phyloP scores from a whole-genome alignment of 2,797 vertebrate species.

The Poecile montanus region DNA sequence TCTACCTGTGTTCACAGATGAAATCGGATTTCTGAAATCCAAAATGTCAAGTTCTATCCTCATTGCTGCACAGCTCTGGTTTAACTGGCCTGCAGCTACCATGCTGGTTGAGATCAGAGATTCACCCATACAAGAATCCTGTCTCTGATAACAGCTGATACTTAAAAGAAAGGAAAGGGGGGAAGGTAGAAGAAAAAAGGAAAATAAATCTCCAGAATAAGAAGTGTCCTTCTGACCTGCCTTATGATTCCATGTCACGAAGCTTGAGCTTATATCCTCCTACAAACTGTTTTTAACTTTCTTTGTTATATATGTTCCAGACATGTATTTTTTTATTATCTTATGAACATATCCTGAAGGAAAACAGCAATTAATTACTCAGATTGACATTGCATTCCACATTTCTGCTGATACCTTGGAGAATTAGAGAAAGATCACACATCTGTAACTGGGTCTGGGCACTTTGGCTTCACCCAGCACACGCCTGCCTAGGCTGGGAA shows the following conservation, averaged over 20 bases:
- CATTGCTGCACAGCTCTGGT: neutral
- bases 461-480: neutral
- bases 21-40: constrained; percentile 33
- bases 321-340: neutral
- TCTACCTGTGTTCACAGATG: neutral
- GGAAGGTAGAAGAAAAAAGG: neutral
- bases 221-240: constrained; percentile 34
- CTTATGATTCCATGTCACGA: constrained; percentile 2
- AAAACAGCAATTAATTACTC: constrained; percentile 1
- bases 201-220: neutral
- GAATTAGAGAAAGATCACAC: neutral
- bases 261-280: neutral
- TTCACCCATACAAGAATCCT: neutral
- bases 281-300: neutral
- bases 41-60: constrained; percentile 27
- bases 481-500: neutral
- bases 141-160: constrained; percentile 39
- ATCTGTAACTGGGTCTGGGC: neutral
- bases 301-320: neutral
- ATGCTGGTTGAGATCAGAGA: constrained; percentile 23
- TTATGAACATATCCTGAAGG: neutral
- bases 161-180: neutral
- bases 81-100: constrained; percentile 36
- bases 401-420: neutral
- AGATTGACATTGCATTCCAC: neutral